Base-by-base conservation (phyloP, 2,888 invertebrate species). In the Lasiommata megera region DNA sequence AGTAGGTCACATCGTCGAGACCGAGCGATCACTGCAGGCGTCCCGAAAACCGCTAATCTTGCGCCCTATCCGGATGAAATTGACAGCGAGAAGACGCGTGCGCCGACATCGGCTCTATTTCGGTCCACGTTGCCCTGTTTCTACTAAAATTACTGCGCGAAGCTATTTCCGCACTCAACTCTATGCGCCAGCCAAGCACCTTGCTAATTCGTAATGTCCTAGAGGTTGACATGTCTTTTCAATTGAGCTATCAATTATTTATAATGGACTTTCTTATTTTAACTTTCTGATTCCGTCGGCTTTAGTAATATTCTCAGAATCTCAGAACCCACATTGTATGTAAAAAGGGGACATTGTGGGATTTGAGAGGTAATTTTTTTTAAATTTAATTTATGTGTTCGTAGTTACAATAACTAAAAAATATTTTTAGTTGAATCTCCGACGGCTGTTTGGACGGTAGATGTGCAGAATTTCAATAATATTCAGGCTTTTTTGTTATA, bases 71-170 rank as follows among this genome's bases (percentile, higher is more conserved):
- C 82, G 86, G 85, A 84, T 80, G 83, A 86, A 87, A 88, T 90
- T 88, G 86, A 80, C 87, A 83, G 86, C 73, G 80, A 72, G 76
- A 80, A 84, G 82, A 82, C 82, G 83, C 84, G 79, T 77, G 81
- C 79, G 79, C 83, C 76, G 82, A 76, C 82, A 77, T 53, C 64
- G 65, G 64, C 81, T 78, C 88, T 90, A 90, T 90, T 90, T 89
- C 82, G 77, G 86, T 86, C 77, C 82, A 84, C 75, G 86, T 90
- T 90, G 90, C 90, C 90, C 90, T 84, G 90, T 87, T 90, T 90
- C 80, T 81, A 90, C 88, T 89, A 88, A 90, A 90, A 89, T 89
- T 90, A 90, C 85, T 81, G 81, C 84, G 82, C 79, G 80, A 67
- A 74, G 85, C 88, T 90, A 90, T 90, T 90, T 90, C 90, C 89